Evolutionary conservation across 2,888 invertebrate species (phyloP).

Genomic region (Parthenolecanium corni): DNA sequence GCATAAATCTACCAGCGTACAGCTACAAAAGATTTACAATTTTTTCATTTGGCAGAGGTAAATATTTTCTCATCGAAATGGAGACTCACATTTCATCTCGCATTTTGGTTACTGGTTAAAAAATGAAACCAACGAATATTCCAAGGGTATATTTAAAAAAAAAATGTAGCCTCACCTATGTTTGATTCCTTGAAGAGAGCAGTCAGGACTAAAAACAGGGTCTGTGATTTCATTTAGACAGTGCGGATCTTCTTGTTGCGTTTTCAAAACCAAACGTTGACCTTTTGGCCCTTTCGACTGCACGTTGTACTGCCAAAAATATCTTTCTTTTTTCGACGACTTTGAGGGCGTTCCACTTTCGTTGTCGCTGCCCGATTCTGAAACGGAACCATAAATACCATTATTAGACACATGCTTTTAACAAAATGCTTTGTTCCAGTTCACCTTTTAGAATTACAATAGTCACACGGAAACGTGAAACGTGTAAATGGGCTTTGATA

Average conservation of each 20-base stretch:
- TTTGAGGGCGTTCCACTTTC: constrained; percentile 34
- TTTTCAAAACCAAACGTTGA: constrained; percentile 70
- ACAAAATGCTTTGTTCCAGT: not conserved
- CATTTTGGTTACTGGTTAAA: too few species aligned
- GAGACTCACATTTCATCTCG: too few species aligned
- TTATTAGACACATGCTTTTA: not conserved
- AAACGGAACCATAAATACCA: constrained; percentile 10
- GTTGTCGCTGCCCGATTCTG: constrained; percentile 38
- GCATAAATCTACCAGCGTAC: too few species aligned
- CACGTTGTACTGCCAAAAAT: constrained; percentile 98
- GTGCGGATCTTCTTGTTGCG: constrained; percentile 83
- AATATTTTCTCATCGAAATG: too few species aligned
- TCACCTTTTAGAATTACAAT: not conserved
- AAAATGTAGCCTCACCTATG: constrained; percentile 68
- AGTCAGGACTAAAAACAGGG: constrained; percentile 89
- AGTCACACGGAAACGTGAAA: not conserved
- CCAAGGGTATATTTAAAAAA: too few species aligned
- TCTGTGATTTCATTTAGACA: constrained; percentile 81
- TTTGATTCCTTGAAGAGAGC: constrained; percentile 79
- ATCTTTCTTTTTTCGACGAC: constrained; percentile 61
- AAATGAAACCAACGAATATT: too few species aligned
- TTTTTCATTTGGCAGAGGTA: too few species aligned
- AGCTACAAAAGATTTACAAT: too few species aligned
- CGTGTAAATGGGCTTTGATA: too few species aligned
- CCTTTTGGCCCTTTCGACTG: constrained; percentile 97